Conservation (phyloP, 2,888 invertebrate species). For the Hybos culiciformis region DNA sequence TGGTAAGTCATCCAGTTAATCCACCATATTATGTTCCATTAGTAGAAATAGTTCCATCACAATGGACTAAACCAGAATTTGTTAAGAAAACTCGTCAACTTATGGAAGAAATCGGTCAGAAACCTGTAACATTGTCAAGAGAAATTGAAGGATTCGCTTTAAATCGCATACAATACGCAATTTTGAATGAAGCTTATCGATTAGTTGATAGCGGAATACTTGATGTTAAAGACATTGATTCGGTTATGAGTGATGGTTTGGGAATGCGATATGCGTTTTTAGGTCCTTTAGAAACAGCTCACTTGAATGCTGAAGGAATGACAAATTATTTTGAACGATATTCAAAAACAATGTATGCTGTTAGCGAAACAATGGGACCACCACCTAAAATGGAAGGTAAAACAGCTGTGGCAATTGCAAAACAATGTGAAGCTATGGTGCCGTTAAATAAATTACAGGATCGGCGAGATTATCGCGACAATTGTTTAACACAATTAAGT, state of each 20-base stretch:
- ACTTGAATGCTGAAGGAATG: constrained; percentile 85
- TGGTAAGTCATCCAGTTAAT: constrained; percentile 87
- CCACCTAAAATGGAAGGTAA: constrained; percentile 59
- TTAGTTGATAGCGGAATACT: constrained; percentile 74
- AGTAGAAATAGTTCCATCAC: constrained; percentile 87
- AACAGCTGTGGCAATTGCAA: constrained; percentile 49
- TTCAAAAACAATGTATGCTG: constrained; percentile 43
- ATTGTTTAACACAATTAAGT: constrained; percentile 65
- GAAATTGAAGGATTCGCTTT: constrained; percentile 89
- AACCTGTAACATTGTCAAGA: constrained; percentile 69
- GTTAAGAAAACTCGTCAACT: constrained; percentile 55
- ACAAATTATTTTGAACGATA: constrained; percentile 47
- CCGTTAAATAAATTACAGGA: constrained; percentile 60
- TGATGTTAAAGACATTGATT: constrained; percentile 76
- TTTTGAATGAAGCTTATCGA: constrained; percentile 85
- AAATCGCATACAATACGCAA: constrained; percentile 89
- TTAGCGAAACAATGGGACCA: constrained; percentile 61
- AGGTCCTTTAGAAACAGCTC: constrained; percentile 86
- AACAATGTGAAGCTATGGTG: constrained; percentile 58
- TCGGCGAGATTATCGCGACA: constrained; percentile 69
- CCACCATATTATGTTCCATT: constrained; percentile 93
- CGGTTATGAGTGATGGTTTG: constrained; percentile 85
- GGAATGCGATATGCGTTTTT: constrained; percentile 93
- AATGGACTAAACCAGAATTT: constrained; percentile 76
- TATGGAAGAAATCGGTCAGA: constrained; percentile 83